A percentile compares a stretch with the other conserved stretches of the same genome.
Evolutionary conservation across 2,113 vertebrate species (phyloP).

Genomic region (Cottus gobio): DNA sequence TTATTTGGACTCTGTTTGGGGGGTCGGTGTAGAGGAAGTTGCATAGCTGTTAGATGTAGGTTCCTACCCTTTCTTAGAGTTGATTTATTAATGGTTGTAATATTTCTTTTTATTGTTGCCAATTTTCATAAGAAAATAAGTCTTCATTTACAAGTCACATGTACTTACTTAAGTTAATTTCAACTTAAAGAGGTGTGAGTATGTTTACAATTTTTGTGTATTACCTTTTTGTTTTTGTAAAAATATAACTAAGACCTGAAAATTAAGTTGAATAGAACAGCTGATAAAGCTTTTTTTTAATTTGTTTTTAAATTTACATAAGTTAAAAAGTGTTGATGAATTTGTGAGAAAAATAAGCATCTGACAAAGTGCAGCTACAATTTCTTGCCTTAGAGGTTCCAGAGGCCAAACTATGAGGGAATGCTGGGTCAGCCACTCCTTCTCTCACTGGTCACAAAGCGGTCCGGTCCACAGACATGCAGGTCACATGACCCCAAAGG

Average conservation of each 20-base stretch:
- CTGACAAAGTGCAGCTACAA: slow-evolving; percentile 89
- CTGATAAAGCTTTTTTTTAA: slow-evolving; percentile 16
- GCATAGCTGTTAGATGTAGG: slow-evolving; percentile 56
- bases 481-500: background rate
- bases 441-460: background rate
- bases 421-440: slow-evolving; percentile 56
- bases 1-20: slow-evolving; percentile 49
- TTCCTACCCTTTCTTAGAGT: slow-evolving; percentile 42
- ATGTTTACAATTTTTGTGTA: slow-evolving; percentile 72
- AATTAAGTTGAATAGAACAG: slow-evolving; percentile 51
- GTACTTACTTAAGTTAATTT: slow-evolving; percentile 61
- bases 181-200: slow-evolving; percentile 42
- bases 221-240: slow-evolving; percentile 53
- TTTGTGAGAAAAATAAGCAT: slow-evolving; percentile 88
- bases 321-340: slow-evolving; percentile 41
- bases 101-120: slow-evolving; percentile 35
- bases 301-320: slow-evolving; percentile 5
- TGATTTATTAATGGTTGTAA: slow-evolving; percentile 39
- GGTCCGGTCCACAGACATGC: background rate
- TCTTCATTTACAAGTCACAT: slow-evolving; percentile 52
- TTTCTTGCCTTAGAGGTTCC: slow-evolving; percentile 91
- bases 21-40: slow-evolving; percentile 28
- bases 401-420: slow-evolving; percentile 91
- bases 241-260: slow-evolving; percentile 36
- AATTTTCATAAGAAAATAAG: slow-evolving; percentile 23